Percentiles rank a stretch among this genome's conserved stretches.
Conservation (phyloP, 2,113 vertebrate genomes). For the Nicator chloris region DNA sequence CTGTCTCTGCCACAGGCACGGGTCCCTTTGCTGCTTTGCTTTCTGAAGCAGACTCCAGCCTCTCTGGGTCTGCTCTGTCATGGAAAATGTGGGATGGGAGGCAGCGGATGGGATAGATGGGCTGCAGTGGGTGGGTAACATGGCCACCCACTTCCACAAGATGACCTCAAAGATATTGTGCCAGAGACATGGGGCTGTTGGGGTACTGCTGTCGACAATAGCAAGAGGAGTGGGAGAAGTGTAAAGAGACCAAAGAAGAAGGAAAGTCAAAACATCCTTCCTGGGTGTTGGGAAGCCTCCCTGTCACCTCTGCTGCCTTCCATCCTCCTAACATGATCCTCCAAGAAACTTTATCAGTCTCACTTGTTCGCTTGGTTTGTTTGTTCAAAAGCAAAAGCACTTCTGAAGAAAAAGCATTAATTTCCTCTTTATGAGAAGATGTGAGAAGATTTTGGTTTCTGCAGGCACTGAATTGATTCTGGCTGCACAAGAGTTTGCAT, state of each 20-base stretch:
- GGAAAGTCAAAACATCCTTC: background rate
- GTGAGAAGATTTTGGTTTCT: background rate
- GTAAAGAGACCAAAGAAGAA: background rate
- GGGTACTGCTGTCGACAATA: accelerated
- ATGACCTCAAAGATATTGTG: background rate
- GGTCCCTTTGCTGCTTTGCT: background rate
- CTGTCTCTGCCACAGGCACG: background rate
- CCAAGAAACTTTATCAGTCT: background rate
- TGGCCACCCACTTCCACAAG: background rate
- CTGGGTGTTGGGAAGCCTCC: background rate
- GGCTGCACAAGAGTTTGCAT: background rate
- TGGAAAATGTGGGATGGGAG: background rate
- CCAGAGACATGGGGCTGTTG: background rate
- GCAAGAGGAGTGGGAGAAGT: background rate
- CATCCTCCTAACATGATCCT: background rate
- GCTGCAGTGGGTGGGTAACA: background rate
- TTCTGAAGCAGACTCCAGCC: background rate
- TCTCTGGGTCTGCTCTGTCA: background rate
- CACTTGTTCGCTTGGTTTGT: background rate
- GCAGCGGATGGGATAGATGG: background rate
- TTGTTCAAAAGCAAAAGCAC: background rate
- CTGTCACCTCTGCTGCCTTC: background rate
- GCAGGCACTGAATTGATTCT: background rate
- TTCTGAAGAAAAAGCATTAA: background rate
- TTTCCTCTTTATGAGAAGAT: background rate